Evolutionary conservation across 2,113 vertebrate genomes (phyloP).

Genomic region (Melanerpes formicivorus): DNA sequence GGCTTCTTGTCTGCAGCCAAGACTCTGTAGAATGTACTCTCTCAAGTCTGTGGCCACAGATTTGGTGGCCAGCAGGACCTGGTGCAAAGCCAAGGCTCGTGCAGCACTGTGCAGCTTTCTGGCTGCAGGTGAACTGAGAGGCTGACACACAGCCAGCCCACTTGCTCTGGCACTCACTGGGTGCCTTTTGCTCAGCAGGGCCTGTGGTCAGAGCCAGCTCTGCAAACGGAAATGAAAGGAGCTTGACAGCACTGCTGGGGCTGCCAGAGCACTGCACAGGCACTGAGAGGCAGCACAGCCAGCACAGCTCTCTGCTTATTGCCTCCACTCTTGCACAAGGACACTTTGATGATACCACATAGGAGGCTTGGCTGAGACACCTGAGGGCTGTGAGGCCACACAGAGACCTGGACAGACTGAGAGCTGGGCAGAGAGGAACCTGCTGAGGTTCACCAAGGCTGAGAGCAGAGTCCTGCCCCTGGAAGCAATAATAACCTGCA

Average conservation of each 20-base stretch:
- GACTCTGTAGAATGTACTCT: not conserved
- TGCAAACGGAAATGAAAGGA: conserved; percentile 52
- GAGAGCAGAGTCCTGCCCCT: too few species aligned
- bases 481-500: too few species aligned
- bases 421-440: too few species aligned
- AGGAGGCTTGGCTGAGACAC: too few species aligned
- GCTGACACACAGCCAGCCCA: conserved; percentile 15
- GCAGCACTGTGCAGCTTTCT: not conserved
- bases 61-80: not conserved
- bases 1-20: too few species aligned
- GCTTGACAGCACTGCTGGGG: conserved; percentile 3
- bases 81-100: not conserved
- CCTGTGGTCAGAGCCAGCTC: conserved; percentile 48
- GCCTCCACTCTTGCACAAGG: too few species aligned
- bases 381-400: too few species aligned
- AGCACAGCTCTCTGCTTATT: too few species aligned
- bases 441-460: too few species aligned
- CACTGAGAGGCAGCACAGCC: not conserved
- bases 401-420: too few species aligned
- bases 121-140: not conserved
- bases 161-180: not conserved
- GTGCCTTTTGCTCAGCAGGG: conserved; percentile 41
- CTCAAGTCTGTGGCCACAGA: not conserved
- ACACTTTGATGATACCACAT: too few species aligned
- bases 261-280: not conserved